phyloP scores from a whole-genome alignment of 2,888 invertebrate genomes.

The Glyphotaelius pellucidus region DNA sequence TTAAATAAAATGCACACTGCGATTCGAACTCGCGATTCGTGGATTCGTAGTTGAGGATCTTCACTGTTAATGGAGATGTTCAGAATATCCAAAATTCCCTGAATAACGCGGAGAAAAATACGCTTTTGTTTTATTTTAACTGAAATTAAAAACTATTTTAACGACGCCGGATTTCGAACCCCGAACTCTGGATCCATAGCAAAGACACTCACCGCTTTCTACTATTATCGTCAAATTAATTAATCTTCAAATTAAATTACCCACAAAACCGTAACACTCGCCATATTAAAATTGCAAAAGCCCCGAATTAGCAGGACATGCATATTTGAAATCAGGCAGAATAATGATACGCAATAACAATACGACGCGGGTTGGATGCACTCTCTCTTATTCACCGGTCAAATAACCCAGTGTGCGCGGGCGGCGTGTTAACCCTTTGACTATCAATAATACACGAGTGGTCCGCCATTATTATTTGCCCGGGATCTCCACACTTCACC shows the following conservation, averaged over 20 bases:
- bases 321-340: not conserved
- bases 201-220: not conserved
- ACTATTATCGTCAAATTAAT: not conserved
- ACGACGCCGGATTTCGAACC: too few species aligned
- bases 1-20: too few species aligned
- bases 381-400: constrained; percentile 38
- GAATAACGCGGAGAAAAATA: too few species aligned
- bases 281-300: not conserved
- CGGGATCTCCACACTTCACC: constrained; percentile 43
- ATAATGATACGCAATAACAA: not conserved
- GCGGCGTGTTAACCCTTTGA: constrained; percentile 33
- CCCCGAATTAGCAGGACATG: not conserved
- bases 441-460: constrained; percentile 48
- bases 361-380: constrained; percentile 5
- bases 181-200: not conserved
- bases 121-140: too few species aligned
- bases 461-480: constrained; percentile 21
- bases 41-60: too few species aligned
- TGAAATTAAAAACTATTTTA: too few species aligned
- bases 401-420: constrained; percentile 5
- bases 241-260: not conserved
- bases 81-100: too few species aligned
- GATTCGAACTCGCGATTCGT: too few species aligned
- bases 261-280: not conserved
- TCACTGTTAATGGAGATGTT: too few species aligned